Evolutionary conservation across 2,113 vertebrate genomes (phyloP).

Genomic region (Rhinogobius similis): DNA sequence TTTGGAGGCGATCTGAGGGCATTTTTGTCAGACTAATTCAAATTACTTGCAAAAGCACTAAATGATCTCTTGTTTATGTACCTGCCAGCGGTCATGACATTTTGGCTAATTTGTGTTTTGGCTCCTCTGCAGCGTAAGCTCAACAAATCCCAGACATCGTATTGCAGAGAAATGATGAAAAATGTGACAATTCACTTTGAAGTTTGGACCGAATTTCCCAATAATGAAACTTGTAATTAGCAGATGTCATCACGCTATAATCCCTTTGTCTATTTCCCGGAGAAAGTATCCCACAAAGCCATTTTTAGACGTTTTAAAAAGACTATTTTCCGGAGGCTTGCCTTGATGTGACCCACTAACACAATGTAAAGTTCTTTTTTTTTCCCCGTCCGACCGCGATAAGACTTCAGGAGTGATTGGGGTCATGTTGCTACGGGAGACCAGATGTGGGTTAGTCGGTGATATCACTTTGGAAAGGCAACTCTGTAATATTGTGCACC

Average conservation of each 20-base stretch:
- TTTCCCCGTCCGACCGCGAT: background rate
- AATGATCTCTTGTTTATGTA: background rate
- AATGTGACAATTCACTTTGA: background rate
- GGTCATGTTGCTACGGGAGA: slow-evolving; percentile 18
- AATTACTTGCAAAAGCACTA: background rate
- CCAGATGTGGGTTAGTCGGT: background rate
- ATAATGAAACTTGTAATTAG: slow-evolving; percentile 1
- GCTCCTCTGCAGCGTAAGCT: too few species aligned
- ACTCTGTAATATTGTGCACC: slow-evolving; percentile 11
- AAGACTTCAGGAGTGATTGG: slow-evolving; percentile 2
- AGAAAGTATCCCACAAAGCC: too few species aligned
- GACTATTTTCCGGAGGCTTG: background rate
- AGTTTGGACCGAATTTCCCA: background rate
- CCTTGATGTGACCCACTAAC: background rate
- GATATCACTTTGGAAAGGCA: slow-evolving; percentile 18
- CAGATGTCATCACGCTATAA: slow-evolving; percentile 6
- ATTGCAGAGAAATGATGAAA: background rate
- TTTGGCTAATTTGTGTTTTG: background rate
- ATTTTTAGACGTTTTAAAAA: background rate
- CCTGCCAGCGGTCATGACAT: background rate
- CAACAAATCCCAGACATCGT: background rate
- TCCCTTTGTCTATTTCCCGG: background rate
- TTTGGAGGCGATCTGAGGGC: too few species aligned
- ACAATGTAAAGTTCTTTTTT: background rate
- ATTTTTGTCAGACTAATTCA: too few species aligned